Evolutionary conservation across 2,797 vertebrate species (phyloP), one percentile per base, ranked within the genome.

Genomic region (Falco biarmicus): DNA sequence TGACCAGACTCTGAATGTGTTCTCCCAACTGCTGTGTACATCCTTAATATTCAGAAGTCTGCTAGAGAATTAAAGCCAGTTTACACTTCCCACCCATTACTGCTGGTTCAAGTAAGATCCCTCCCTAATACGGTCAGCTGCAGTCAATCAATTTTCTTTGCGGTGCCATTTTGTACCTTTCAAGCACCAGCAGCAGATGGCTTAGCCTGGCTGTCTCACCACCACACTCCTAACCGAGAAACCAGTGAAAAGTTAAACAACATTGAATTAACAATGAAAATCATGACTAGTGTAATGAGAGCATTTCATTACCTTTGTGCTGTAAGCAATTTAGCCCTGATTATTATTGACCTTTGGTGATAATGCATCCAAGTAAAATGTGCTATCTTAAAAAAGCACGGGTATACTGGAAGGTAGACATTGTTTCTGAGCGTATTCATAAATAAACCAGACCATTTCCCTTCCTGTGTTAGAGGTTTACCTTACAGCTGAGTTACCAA

Each of bases 211-310:
- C 68, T 74, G 82, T 69, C 64, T 81, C 76, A 61, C 43, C 64
- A 69, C 51, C 48, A 78, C 63, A 57, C 47, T 66, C 8, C 12
- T 73, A 86, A 56, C 5, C 3, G 57, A 82, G 56, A 87, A 93
- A 89, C 61, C 84, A 79, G 37, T n/a, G 63, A 76, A 51, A 95
- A 97, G 91, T 89, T 95, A 94, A 97, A 93, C 82, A 93, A 84
- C 63, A 68, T 1, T 48, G 93, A 94, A 97, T 93, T 97, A 95
- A 92, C 89, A 94, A 92, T 64, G 81, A 95, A 96, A 97, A 96
- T 81, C 81, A 96, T 60, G 89, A 89, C 70, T 5, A n/a, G 75
- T 83, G 54, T 96, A 96, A 97, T 94, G 93, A 95, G 76, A 95
- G 78, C n/a, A 2, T 92, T 96, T 93, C 92, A 91, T 94, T 97